Evolutionary conservation across 2,113 vertebrate genomes (phyloP).

Genomic region (Prochilodus magdalenae): DNA sequence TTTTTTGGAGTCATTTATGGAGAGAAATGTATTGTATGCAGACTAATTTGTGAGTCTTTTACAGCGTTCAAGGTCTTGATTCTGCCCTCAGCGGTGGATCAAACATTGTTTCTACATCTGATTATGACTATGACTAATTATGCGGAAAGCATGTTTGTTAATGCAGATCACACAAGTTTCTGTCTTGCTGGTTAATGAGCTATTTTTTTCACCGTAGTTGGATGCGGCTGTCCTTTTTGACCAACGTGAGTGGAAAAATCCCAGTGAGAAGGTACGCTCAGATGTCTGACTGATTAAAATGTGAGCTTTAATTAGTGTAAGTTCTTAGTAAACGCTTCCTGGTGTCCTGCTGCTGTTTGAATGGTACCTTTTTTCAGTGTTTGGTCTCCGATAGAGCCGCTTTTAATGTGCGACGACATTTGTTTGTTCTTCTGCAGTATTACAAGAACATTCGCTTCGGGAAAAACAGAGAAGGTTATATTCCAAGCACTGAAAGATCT

Average conservation of each 20-base stretch:
- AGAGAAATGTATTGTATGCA: conserved; percentile 14
- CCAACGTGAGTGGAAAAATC: conserved; percentile 95
- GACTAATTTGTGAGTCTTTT: neutral
- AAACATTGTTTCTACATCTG: neutral
- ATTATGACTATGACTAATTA: conserved; percentile 7
- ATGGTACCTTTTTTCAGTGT: conserved; percentile 7
- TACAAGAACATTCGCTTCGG: conserved; percentile 97
- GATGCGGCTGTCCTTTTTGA: conserved; percentile 97
- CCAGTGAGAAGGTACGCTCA: conserved; percentile 92
- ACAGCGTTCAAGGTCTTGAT: neutral
- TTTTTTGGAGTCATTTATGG: neutral
- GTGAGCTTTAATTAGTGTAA: neutral
- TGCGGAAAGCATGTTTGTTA: neutral
- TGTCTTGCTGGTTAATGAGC: conserved; percentile 12
- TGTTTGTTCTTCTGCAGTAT: conserved; percentile 78
- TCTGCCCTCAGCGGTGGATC: neutral
- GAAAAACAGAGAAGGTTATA: conserved; percentile 98
- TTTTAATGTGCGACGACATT: conserved; percentile 2
- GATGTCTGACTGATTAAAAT: neutral
- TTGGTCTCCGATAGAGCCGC: neutral
- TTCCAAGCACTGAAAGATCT: conserved; percentile 98
- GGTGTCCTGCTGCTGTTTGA: conserved; percentile 5
- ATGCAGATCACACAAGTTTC: neutral
- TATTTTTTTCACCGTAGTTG: conserved; percentile 82
- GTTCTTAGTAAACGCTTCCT: neutral